Base-by-base conservation (phyloP, 2,888 invertebrate species). In the Xanthia togata region DNA sequence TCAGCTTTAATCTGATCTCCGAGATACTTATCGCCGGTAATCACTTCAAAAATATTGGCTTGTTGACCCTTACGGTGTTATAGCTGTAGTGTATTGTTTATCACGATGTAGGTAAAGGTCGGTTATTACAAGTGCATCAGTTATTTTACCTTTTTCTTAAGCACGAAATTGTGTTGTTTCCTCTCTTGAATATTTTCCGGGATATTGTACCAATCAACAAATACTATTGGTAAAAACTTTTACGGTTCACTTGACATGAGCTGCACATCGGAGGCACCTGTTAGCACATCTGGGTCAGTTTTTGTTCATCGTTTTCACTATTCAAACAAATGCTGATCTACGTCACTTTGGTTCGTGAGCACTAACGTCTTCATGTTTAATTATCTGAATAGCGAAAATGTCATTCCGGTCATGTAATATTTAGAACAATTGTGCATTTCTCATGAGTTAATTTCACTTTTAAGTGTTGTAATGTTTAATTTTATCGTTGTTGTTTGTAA, bases 241-340 rank as follows among this genome's bases (percentile, higher is more conserved):
- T 90, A 89, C 91, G 91, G 93, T 93, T 93, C 92, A 93, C 79
- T 91, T 88, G 88, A 78, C 87, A 87, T 89, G 76, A 87, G 89
- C 89, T 89, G 89, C 87, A 90, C 90, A 91, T 91, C 86, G 88
- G 80, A 88, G 88, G 87, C 92, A 93, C 91, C 93, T 93, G 93
- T 92, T 93, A 92, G 92, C 90, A 89, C 90, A 93, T 94, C 93
- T 94, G 78, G 95, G 94, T 93, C 94, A 93, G 89, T 93, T 95
- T 95, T 94, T 94, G 90, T 90, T 81, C 73, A 72, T 79, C 88
- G 92, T 93, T 94, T 94, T 94, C 94, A 94, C 94, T 94, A 92
- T 93, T 91, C 92, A 94, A 93, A 94, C 90, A 93, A 93, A 93
- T 88, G 80, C 79, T 83, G 81, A 79, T 87, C 83, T 81, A 87